Evolutionary conservation across 2,888 invertebrate species (phyloP).

Genomic region (Entomobrya proxima): DNA sequence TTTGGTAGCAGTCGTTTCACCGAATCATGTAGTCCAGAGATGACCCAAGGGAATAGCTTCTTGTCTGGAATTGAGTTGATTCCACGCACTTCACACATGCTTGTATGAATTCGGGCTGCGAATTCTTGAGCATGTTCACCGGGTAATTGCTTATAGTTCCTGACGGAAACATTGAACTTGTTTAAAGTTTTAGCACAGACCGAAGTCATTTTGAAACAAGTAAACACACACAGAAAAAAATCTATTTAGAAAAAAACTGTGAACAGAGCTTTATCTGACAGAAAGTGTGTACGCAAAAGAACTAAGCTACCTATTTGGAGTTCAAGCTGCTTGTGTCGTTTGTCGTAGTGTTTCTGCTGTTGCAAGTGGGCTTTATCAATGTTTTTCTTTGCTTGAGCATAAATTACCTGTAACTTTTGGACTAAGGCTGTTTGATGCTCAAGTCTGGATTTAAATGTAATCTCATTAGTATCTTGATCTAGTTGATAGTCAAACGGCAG

Average conservation of each 20-base stretch:
- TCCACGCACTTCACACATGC: neutral
- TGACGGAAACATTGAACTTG: neutral
- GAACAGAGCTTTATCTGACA: slow-evolving; percentile 56
- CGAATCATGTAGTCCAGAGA: neutral
- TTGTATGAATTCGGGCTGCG: neutral
- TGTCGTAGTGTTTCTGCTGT: slow-evolving; percentile 55
- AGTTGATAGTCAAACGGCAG: slow-evolving; percentile 56
- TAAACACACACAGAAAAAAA: too few relatives aligned
- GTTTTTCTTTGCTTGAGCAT: neutral
- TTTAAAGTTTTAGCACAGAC: neutral
- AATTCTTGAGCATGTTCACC: neutral
- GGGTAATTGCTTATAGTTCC: neutral
- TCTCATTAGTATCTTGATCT: too few relatives aligned
- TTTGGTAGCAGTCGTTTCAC: neutral
- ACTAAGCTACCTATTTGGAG: slow-evolving; percentile 53
- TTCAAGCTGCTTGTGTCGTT: neutral
- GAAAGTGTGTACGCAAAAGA: slow-evolving; percentile 46
- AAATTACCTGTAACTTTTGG: neutral
- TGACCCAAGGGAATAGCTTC: neutral
- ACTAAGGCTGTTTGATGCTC: slow-evolving; percentile 15
- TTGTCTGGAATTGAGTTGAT: neutral
- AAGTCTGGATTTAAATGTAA: neutral
- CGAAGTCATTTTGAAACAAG: neutral
- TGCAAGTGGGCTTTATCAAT: slow-evolving; percentile 5
- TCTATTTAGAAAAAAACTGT: too few relatives aligned